phyloP scores from a whole-genome alignment of 2,888 invertebrate species.

The Drosophila testacea region DNA sequence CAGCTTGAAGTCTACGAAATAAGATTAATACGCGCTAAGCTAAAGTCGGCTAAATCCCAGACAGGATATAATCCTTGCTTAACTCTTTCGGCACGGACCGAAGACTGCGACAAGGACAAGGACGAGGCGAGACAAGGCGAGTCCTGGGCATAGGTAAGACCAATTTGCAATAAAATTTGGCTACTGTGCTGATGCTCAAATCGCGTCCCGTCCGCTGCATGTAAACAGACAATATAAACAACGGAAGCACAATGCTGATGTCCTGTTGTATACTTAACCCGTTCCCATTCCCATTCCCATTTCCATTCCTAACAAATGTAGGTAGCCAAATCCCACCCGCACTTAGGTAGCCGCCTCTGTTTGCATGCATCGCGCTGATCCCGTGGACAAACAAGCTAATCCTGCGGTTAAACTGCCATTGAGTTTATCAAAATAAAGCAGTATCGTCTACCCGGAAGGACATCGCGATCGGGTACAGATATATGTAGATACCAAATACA shows the following conservation, averaged over 20 bases:
- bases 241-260: conserved; percentile 63
- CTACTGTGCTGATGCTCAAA: conserved; percentile 65
- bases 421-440: conserved; percentile 81
- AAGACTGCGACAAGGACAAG: conserved; percentile 12
- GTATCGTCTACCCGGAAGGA: conserved; percentile 67
- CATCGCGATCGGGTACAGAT: conserved; percentile 25
- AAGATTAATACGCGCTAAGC: conserved; percentile 76
- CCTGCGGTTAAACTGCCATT: conserved; percentile 84
- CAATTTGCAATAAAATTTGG: conserved; percentile 77
- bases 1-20: conserved; percentile 61
- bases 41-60: conserved; percentile 53
- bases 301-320: conserved; percentile 13
- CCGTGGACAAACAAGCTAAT: conserved; percentile 82
- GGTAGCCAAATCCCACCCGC: conserved; percentile 34
- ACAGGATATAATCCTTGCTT: conserved; percentile 67
- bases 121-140: conserved; percentile 29
- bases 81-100: conserved; percentile 64
- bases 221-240: conserved; percentile 76
- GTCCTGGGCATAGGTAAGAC: conserved; percentile 77
- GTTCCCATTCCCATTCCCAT: conserved; percentile 27
- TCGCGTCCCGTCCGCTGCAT: conserved; percentile 19
- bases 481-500: not conserved
- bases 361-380: conserved; percentile 74
- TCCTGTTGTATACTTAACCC: conserved; percentile 55
- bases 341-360: conserved; percentile 57